A percentile compares a stretch with the other conserved stretches of the same genome.
phyloP scores from a whole-genome alignment of 2,113 vertebrate genomes.

The Paradoxurus hermaphroditus region DNA sequence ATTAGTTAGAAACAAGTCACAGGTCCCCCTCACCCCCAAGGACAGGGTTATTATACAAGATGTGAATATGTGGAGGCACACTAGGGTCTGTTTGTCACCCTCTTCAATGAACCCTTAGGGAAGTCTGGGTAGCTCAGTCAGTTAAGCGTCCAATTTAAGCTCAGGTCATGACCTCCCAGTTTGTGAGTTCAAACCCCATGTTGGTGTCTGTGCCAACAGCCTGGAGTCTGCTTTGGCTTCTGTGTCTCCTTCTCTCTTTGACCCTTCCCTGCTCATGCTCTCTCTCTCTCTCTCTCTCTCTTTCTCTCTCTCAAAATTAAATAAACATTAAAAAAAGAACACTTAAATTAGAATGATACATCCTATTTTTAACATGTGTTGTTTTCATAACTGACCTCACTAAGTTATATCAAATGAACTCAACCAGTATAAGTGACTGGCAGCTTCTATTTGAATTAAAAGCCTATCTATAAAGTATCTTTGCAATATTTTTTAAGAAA shows the following conservation, averaged over 20 bases:
- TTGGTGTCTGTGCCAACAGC: no score
- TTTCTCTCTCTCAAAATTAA: no score
- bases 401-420: not conserved
- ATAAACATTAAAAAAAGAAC: no score
- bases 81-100: not conserved
- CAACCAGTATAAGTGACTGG: not conserved
- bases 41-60: not conserved
- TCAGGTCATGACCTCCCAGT: no score
- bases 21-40: not conserved
- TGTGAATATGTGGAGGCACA: not conserved
- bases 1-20: not conserved
- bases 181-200: no score
- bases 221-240: no score
- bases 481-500: not conserved
- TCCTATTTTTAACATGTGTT: not conserved
- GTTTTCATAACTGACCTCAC: not conserved
- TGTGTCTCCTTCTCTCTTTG: no score
- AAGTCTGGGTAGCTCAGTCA: no score
- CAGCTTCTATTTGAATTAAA: not conserved
- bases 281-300: no score
- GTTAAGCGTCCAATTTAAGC: no score
- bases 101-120: not conserved
- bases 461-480: not conserved
- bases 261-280: no score
- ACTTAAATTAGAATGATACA: not conserved